These are phyloP conservation scores for Channa argus DNA, from an alignment of 2,113 vertebrate genomes.

Conservation along the genomic window DNA sequence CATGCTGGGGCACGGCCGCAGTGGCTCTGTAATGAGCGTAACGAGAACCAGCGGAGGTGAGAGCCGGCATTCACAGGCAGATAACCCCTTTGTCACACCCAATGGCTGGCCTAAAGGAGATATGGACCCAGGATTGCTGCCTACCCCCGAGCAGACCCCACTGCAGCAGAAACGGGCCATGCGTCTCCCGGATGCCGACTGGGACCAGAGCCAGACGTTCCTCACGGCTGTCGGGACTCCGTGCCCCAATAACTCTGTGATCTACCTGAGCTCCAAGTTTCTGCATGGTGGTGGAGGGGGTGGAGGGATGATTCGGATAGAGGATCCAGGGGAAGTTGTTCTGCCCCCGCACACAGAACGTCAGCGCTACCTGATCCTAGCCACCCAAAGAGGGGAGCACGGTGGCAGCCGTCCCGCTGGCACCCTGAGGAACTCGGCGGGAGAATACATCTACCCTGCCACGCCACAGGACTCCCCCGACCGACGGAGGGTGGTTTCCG, in stretches of 20 bases:
- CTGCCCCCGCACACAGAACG: constrained; percentile 80
- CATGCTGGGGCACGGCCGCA: constrained; percentile 88
- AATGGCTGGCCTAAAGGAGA: constrained; percentile 92
- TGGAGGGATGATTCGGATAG: constrained; percentile 74
- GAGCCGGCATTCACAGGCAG: constrained; percentile 77
- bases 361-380: constrained; percentile 83
- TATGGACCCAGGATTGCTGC: constrained; percentile 91
- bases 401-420: constrained; percentile 70
- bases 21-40: constrained; percentile 93
- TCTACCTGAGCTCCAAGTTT: constrained; percentile 86
- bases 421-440: constrained; percentile 82
- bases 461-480: constrained; percentile 90
- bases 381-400: constrained; percentile 76
- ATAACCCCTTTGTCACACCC: constrained; percentile 87
- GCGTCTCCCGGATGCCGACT: constrained; percentile 83
- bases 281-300: constrained; percentile 76
- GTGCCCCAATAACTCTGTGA: constrained; percentile 79
- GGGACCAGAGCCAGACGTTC: constrained; percentile 92
- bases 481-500: constrained; percentile 90
- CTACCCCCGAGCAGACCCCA: constrained; percentile 95
- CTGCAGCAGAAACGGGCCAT: constrained; percentile 92
- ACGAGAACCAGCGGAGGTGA: constrained; percentile 87
- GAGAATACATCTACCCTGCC: constrained; percentile 86
- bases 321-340: constrained; percentile 80
- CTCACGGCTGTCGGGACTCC: constrained; percentile 84